Evolutionary conservation across 2,113 vertebrate genomes (phyloP), one percentile per base, ranked within the genome.

Genomic region (Sinocyclocheilus maitianheensis): DNA sequence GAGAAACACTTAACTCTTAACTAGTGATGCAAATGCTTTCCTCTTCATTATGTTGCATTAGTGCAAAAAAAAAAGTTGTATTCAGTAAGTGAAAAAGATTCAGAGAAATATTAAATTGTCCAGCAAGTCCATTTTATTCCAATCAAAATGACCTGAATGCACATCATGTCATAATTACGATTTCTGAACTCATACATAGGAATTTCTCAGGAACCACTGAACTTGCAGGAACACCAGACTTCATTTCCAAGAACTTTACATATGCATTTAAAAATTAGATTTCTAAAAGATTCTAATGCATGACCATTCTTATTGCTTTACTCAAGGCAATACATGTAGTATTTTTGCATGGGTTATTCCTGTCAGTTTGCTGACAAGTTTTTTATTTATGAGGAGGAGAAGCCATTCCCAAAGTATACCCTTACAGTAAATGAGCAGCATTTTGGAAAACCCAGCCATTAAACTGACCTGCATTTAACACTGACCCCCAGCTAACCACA

Each of bases 321-420:
- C 18, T 20, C 5, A 22, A 72, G 18, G 69, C 34, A 72, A 37
- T 40, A 71, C 9, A 72, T 0, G 20, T n/a, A 62, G 9, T 10
- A 62, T 62, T 9, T 43, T 74, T n/a, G 37, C 30, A 71, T 1
- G 30, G 67, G 16, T 1, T 18, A 9, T 18, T 37, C 2, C 30
- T 18, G 34, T 71, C 8, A 71, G 30, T 71, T 37, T 71, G 30
- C 37, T 74, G 71, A 74, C 71, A 43, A 13, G 71, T 6, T 43
- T 74, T 22, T 74, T 43, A 74, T 74, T 74, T 74, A 43, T 13
- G 37, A 74, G 67, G 65, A 69, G 65, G 30, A 69, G 4, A 72
- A 72, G 69, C 69, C 4, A 4, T 72, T 72, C 37, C 69, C 37
- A 43, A 43, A 43, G 69, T 22, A 34, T 34, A 22, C 10, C 37